Evolutionary conservation across 2,113 vertebrate genomes (phyloP).

Genomic region (Pampusana beccarii): DNA sequence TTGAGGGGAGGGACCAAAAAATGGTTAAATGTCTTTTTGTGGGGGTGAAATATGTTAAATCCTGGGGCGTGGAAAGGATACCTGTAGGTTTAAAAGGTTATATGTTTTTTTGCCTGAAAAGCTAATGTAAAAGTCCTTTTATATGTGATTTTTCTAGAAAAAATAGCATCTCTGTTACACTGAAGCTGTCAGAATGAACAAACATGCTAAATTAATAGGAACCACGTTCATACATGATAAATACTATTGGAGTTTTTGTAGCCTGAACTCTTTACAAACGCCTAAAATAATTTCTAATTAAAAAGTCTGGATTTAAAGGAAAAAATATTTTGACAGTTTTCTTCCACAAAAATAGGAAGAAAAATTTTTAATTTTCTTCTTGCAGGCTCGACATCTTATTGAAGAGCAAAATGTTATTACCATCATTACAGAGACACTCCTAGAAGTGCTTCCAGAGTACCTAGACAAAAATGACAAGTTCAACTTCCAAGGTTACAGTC

Average conservation of each 20-base stretch:
- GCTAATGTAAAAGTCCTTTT: neutral
- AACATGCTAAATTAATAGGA: neutral
- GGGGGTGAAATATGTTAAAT: neutral
- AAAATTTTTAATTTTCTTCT: neutral
- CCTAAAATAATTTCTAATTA: neutral
- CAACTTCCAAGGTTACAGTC: slow-evolving; percentile 94
- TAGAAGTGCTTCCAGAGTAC: slow-evolving; percentile 91
- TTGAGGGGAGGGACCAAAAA: neutral
- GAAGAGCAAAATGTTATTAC: slow-evolving; percentile 92
- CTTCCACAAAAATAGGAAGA: neutral
- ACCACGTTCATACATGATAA: neutral
- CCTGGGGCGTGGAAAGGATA: accelerated
- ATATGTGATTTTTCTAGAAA: neutral
- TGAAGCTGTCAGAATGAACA: neutral
- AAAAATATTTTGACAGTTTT: neutral
- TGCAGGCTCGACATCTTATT: slow-evolving; percentile 92
- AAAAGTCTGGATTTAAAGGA: neutral
- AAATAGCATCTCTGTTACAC: neutral
- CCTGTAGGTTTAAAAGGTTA: neutral
- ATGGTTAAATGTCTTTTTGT: neutral
- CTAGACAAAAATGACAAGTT: slow-evolving; percentile 90
- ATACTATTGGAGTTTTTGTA: neutral
- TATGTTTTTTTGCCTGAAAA: neutral
- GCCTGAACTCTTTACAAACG: neutral
- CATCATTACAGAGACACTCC: slow-evolving; percentile 88